Percentiles rank a stretch among this genome's conserved stretches.
Conservation (phyloP, 2,113 vertebrate genomes). For the Pagrus major region DNA sequence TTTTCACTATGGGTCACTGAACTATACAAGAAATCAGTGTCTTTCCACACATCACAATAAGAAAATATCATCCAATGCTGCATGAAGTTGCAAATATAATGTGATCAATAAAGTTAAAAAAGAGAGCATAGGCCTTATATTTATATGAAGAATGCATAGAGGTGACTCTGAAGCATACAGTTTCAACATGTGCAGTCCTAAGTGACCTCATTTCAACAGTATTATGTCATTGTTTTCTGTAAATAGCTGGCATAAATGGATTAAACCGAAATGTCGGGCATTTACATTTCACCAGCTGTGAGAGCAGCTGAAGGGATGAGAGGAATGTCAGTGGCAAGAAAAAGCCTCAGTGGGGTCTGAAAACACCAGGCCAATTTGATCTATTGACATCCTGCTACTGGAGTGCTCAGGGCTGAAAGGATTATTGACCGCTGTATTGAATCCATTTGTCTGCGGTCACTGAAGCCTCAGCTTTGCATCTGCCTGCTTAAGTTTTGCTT, state of each 20-base stretch:
- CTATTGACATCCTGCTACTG: not conserved
- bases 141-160: not conserved
- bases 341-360: slow-evolving; percentile 9
- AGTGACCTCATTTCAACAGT: slow-evolving; percentile 2
- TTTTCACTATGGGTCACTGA: not conserved
- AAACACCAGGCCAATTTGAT: not conserved
- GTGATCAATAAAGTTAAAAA: not conserved
- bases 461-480: slow-evolving; percentile 2
- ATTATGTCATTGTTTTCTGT: slow-evolving; percentile 22
- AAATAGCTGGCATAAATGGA: slow-evolving; percentile 35
- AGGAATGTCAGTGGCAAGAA: slow-evolving; percentile 27
- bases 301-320: slow-evolving; percentile 48
- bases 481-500: not conserved
- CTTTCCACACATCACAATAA: not conserved
- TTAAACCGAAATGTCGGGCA: slow-evolving; percentile 30
- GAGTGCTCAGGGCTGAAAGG: not conserved
- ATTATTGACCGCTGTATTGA: not conserved
- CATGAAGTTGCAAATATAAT: not conserved
- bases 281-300: slow-evolving; percentile 56
- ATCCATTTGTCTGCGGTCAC: not conserved
- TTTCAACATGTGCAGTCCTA: not conserved
- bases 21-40: too few species aligned
- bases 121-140: not conserved
- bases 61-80: not conserved
- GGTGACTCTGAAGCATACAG: not conserved